A percentile compares a stretch with the other conserved stretches of the same genome.
These are phyloP conservation scores for Gortyna flavago DNA, from an alignment of 2,888 invertebrate genomes.

Conservation along the genomic window DNA sequence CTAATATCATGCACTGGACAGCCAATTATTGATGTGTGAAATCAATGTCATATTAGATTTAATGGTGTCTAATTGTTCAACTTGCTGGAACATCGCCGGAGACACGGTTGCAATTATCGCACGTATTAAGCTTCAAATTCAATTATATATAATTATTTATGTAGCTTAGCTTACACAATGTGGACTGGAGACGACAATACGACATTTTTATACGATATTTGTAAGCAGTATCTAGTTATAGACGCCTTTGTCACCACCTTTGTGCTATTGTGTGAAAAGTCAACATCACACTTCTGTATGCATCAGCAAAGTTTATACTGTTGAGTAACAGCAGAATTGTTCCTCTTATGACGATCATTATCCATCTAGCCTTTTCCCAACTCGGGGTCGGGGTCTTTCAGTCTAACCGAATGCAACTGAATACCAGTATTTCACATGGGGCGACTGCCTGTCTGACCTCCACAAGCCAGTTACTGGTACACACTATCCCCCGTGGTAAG, in stretches of 20 bases:
- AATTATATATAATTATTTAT: not conserved
- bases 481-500: not conserved
- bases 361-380: not conserved
- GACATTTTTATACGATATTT: too few relatives aligned
- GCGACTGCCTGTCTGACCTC: not conserved
- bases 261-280: not conserved
- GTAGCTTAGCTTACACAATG: not conserved
- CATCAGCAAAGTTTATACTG: not conserved
- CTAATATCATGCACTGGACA: not conserved
- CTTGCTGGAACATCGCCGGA: slow-evolving; percentile 32
- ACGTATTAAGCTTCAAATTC: slow-evolving; percentile 7
- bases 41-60: slow-evolving; percentile 37
- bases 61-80: slow-evolving; percentile 44
- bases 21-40: slow-evolving; percentile 19
- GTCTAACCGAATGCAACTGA: not conserved
- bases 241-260: too few relatives aligned
- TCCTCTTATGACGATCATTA: not conserved
- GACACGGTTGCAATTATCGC: slow-evolving; percentile 41
- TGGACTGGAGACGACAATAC: not conserved
- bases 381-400: not conserved
- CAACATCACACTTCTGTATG: not conserved
- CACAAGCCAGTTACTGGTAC: not conserved
- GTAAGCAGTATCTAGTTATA: not conserved
- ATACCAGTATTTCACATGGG: not conserved
- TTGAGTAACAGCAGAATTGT: not conserved